Base-by-base conservation (phyloP, 1,140 invertebrate genomes). In the Zaprionus tsacasi region DNA sequence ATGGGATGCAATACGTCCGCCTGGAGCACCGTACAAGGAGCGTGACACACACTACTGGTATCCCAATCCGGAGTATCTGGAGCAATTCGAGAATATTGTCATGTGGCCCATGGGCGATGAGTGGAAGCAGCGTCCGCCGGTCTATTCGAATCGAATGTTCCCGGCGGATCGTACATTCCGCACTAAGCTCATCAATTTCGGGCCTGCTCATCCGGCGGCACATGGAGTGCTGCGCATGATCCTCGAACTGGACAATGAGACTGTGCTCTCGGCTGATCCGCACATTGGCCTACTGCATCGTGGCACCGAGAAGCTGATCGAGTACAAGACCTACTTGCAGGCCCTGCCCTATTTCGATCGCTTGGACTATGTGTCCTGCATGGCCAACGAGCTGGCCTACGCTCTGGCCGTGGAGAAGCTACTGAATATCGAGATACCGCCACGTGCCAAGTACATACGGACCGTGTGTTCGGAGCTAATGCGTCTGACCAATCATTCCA, bases 121-220 rank as follows among this genome's bases (percentile, higher is more conserved):
- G 35, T 92, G 92, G 43, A 90, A 92, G 45, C 72, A 91, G 38
- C 81, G 85, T 7, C 89, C 92, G 2, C 3, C 8, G 17, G 15
- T 6, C 2, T 91, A 76, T 25, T 35, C 43, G 25, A 7, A 69
- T 70, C 66, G 38, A 5, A 15, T 15, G 6, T 21, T n/a, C 10
- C 35, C 43, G 38, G 65, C 75, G n/a, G 93, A 95, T 78, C 93
- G 93, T 43, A 91, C 90, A 17, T 93, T 96, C 45, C 93, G 93
- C 69, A 96, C 95, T 68, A 94, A 96, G 65, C 93, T 94, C 27
- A 87, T 98, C 6, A 98, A 97, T 88, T 97, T 97, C 93, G 97
- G 97, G 6, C 97, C 97, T 6, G 96, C 96, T 69, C 97, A 98
- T 94, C 97, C 97, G 54, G 96, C 97, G 36, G 97, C 96, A 76